Evolutionary conservation across 35 echinoderm and acorn worm species (phyloP).

Genomic region (Apostichopus japonicus): DNA sequence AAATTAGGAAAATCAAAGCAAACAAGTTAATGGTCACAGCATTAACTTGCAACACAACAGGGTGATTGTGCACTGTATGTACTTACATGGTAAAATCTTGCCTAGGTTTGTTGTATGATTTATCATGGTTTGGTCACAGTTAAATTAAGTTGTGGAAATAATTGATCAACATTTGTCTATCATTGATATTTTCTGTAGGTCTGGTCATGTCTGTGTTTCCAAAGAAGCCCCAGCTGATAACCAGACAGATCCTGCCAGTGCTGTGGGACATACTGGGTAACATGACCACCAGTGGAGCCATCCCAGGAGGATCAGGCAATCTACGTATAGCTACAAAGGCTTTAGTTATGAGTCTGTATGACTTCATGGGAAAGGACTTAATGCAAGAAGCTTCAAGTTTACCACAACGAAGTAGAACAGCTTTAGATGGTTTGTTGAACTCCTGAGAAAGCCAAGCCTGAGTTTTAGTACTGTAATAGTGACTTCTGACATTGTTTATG

Average conservation of each 20-base stretch:
- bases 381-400: conserved; percentile 80
- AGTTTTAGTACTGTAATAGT: too few species aligned
- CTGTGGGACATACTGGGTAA: conserved; percentile 89
- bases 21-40: too few species aligned
- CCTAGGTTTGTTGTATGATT: too few species aligned
- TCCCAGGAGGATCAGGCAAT: conserved; percentile 86
- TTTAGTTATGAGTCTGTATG: conserved; percentile 71
- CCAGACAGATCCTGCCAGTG: conserved; percentile 87
- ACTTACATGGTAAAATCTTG: too few species aligned
- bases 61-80: too few species aligned
- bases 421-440: conserved; percentile 15
- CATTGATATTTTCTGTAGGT: conserved; percentile 52
- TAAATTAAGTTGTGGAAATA: too few species aligned
- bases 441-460: background rate
- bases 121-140: too few species aligned
- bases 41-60: too few species aligned
- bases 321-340: conserved; percentile 72
- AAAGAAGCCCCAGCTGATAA: conserved; percentile 84
- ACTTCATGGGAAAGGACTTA: conserved; percentile 79
- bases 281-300: conserved; percentile 85
- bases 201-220: conserved; percentile 72
- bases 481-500: too few species aligned
- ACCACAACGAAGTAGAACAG: conserved; percentile 63
- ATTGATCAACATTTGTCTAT: too few species aligned
- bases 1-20: too few species aligned